Base-by-base conservation (phyloP, 2,797 vertebrate genomes). In the Sebastiscus albofasciatus region DNA sequence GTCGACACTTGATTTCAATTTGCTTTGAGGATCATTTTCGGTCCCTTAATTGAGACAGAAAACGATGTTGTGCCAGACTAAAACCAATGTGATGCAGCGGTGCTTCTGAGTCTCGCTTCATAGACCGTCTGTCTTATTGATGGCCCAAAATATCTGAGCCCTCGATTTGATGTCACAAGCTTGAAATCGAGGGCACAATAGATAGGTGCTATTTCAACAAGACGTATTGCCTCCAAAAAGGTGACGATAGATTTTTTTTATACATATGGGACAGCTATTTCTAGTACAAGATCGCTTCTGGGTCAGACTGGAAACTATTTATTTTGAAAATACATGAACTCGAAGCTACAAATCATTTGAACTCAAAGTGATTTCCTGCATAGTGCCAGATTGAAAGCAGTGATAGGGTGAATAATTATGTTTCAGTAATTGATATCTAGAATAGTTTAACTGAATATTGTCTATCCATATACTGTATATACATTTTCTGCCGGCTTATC, bases 141-240 rank as follows among this genome's bases (percentile, higher is more conserved):
- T 82, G 82, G 36, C 68, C 72, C 56, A 36, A 79, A 87, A 80
- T 79, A 84, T 77, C 65, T 22, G 65, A 84, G 64, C 66, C 65
- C 73, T 79, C 33, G 1, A 84, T 88, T 83, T 75, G 59, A 77
- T 87, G 78, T 83, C 88, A 62, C 80, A 81, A 81, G 89, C 84
- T 77, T 83, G 67, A 85, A 88, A 89, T 85, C 8, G 70, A 90
- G 85, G 87, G 77, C 86, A 85, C 61, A 81, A 80, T 73, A 78
- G 82, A 85, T 74, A 84, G 70, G 52, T 89, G 82, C 80, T 84
- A 82, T 76, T 87, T 81, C 46, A 89, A 77, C 55, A 79, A 81
- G 79, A 86, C n/a, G 24, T 67, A 81, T 78, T 52, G n/a, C 36
- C 46, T 86, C 69, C 29, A 52, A 85, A 86, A 68, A 71, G 42